Percentiles rank a stretch among this genome's conserved stretches.
These are phyloP conservation scores for Dicerorhinus sumatrensis DNA, from an alignment of 2,113 vertebrate genomes.

Conservation along the genomic window DNA sequence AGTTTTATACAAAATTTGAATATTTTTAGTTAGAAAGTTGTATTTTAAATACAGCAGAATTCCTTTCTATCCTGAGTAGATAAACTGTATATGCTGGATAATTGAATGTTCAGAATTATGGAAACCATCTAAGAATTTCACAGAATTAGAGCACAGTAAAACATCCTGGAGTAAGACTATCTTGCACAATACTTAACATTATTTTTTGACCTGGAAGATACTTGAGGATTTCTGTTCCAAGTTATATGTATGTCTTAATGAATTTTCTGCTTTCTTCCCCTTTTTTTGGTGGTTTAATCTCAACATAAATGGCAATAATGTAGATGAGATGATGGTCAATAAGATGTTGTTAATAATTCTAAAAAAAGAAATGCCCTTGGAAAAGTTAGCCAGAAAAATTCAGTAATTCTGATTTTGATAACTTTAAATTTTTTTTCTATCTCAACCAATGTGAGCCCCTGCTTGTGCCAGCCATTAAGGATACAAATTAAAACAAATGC, in stretches of 20 bases:
- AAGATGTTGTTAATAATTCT: not conserved
- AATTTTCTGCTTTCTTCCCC: not conserved
- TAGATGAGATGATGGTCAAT: not conserved
- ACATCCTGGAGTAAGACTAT: conserved; percentile 61
- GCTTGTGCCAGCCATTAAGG: not conserved
- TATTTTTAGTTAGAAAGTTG: conserved; percentile 58
- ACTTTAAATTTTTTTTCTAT: not conserved
- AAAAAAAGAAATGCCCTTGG: not conserved
- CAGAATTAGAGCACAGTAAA: conserved; percentile 65
- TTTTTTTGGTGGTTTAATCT: not conserved
- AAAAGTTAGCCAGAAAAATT: conserved; percentile 18
- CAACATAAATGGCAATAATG: not conserved
- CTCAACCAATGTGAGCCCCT: not conserved
- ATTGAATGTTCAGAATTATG: conserved; percentile 69
- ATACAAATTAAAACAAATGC: not conserved
- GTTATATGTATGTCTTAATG: not conserved
- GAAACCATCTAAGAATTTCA: conserved; percentile 69
- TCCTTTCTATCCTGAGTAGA: conserved; percentile 63
- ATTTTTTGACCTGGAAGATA: not conserved
- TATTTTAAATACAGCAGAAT: conserved; percentile 70
- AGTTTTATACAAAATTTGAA: conserved; percentile 52
- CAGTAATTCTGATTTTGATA: not conserved
- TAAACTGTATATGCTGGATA: conserved; percentile 63
- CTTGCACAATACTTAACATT: conserved; percentile 54
- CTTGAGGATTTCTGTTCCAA: not conserved